Conservation (phyloP, 2,113 vertebrate species). For the Anseranas semipalmata region DNA sequence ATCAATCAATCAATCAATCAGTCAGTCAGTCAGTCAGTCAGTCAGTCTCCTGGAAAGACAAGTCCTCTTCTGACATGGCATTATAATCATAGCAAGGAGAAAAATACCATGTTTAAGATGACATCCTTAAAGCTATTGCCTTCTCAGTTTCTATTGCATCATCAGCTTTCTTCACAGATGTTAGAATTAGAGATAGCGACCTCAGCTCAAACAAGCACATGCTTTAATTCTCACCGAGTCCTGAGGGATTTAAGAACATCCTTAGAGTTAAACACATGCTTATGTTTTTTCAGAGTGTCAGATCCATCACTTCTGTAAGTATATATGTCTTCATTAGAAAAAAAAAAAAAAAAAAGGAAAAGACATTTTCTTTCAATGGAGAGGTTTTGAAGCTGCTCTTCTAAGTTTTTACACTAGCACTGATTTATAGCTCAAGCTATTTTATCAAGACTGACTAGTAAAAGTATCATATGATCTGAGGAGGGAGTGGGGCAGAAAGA, state of each 20-base stretch:
- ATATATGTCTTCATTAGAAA: not conserved
- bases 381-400: not conserved
- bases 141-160: not conserved
- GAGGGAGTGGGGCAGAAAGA: not conserved
- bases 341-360: not conserved
- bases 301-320: not conserved
- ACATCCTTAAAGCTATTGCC: not conserved
- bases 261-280: not conserved
- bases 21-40: not conserved
- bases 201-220: not conserved
- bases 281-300: not conserved
- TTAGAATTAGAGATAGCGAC: not conserved
- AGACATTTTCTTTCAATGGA: not conserved
- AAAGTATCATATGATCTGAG: not conserved
- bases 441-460: not conserved
- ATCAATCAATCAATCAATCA: not conserved
- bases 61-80: not conserved
- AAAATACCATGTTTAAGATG: not conserved
- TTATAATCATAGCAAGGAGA: not conserved
- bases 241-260: not conserved
- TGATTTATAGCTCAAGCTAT: conserved; percentile 3
- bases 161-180: not conserved
- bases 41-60: not conserved
- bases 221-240: not conserved
- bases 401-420: not conserved